These are phyloP conservation scores for Cyprinella venusta DNA, from an alignment of 2,797 vertebrate species.

Conservation along the genomic window DNA sequence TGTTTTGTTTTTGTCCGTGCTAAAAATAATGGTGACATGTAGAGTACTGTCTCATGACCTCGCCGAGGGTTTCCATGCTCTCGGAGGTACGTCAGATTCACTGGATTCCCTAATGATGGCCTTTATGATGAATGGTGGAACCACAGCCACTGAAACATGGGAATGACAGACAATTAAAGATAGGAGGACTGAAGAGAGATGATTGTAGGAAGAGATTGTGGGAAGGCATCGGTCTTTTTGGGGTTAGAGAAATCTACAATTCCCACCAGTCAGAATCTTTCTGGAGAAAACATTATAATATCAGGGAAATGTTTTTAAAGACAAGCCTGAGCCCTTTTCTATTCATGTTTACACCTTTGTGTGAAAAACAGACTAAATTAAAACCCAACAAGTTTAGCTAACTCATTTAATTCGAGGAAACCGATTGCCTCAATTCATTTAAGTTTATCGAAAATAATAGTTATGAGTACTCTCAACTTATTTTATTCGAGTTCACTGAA, in stretches of 20 bases:
- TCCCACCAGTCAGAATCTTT: constrained; percentile 4
- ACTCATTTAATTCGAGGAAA: too few relatives aligned
- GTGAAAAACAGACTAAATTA: not conserved
- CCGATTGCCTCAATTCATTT: too few relatives aligned
- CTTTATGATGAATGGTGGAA: not conserved
- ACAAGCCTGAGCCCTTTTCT: not conserved
- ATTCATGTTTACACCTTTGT: not conserved
- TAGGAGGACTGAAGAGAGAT: not conserved
- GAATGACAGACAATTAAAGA: not conserved
- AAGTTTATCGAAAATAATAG: too few relatives aligned
- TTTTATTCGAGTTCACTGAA: too few relatives aligned
- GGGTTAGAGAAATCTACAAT: not conserved
- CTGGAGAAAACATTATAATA: not conserved
- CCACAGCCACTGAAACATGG: constrained; percentile 4
- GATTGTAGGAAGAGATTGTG: not conserved
- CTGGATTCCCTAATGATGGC: not conserved
- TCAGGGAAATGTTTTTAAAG: not conserved
- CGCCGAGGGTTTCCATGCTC: constrained; percentile 13
- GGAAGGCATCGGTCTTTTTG: not conserved
- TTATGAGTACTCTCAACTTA: too few relatives aligned
- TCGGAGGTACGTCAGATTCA: not conserved
- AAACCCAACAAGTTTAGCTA: too few relatives aligned
- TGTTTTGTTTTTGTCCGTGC: not conserved
- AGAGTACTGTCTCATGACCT: constrained; percentile 21
- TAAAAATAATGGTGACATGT: not conserved